phyloP scores from a whole-genome alignment of 2,797 vertebrate species.

The Ciconia nigra region DNA sequence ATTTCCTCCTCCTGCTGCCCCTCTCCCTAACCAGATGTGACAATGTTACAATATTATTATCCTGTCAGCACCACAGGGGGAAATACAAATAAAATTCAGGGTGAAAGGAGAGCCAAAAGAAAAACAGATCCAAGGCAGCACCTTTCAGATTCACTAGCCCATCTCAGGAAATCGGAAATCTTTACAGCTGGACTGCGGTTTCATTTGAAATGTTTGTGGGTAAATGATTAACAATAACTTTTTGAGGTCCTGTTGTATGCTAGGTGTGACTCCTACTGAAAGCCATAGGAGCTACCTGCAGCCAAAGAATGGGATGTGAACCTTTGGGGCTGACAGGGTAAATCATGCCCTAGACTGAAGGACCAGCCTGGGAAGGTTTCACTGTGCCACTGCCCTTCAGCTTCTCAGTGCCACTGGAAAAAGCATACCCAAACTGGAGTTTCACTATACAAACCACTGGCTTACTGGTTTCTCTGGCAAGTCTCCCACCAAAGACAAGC shows the following conservation, averaged over 20 bases:
- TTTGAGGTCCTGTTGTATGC: not conserved
- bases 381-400: not conserved
- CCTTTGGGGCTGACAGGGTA: not conserved
- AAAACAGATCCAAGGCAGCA: conserved; percentile 5
- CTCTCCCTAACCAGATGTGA: conserved; percentile 45
- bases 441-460: not conserved
- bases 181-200: not conserved
- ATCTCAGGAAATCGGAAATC: not conserved
- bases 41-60: conserved; percentile 51
- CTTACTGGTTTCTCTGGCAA: not conserved
- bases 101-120: conserved; percentile 11
- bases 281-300: not conserved
- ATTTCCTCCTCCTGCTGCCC: conserved; percentile 1
- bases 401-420: not conserved
- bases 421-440: not conserved
- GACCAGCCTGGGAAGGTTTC: not conserved
- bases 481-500: not conserved
- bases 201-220: not conserved
- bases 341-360: not conserved
- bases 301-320: not conserved
- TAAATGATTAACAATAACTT: not conserved
- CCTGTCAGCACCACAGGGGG: conserved; percentile 13
- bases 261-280: not conserved
- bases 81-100: conserved; percentile 25
- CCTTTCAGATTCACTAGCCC: not conserved